phyloP scores from a whole-genome alignment of 1,140 invertebrate genomes.

The Samia ricini region DNA sequence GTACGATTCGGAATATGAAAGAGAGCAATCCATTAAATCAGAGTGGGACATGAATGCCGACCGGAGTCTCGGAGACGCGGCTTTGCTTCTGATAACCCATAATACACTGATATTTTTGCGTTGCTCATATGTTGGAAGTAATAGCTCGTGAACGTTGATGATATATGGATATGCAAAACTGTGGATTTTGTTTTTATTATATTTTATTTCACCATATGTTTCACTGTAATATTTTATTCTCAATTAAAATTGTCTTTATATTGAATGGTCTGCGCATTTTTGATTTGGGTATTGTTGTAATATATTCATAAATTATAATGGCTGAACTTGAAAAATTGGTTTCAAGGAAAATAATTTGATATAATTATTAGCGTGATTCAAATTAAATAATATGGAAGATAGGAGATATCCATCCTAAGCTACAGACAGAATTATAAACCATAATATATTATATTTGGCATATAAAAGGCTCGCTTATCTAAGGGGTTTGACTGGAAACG shows the following conservation, averaged over 20 bases:
- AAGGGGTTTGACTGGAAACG: slow-evolving; percentile 77
- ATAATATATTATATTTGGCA: slow-evolving; percentile 78
- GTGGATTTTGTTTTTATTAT: background rate
- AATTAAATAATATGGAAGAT: background rate
- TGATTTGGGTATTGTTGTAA: background rate
- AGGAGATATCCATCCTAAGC: slow-evolving; percentile 44
- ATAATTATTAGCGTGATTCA: background rate
- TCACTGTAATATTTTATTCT: background rate
- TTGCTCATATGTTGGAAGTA: slow-evolving; percentile 77
- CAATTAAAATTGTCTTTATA: background rate
- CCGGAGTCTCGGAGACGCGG: slow-evolving; percentile 56
- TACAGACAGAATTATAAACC: slow-evolving; percentile 66
- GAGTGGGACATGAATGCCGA: slow-evolving; percentile 50
- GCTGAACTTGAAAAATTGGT: background rate
- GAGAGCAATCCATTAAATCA: slow-evolving; percentile 71
- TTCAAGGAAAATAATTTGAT: background rate
- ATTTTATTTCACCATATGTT: background rate
- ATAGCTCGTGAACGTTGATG: slow-evolving; percentile 54
- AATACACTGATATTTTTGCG: slow-evolving; percentile 77
- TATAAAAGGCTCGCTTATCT: slow-evolving; percentile 78
- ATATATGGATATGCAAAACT: slow-evolving; percentile 32
- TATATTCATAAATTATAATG: background rate
- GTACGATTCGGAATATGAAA: slow-evolving; percentile 65
- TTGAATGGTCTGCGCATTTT: background rate
- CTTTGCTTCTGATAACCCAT: slow-evolving; percentile 73